phyloP scores from a whole-genome alignment of 1,140 invertebrate genomes.

The Hermetia illucens region DNA sequence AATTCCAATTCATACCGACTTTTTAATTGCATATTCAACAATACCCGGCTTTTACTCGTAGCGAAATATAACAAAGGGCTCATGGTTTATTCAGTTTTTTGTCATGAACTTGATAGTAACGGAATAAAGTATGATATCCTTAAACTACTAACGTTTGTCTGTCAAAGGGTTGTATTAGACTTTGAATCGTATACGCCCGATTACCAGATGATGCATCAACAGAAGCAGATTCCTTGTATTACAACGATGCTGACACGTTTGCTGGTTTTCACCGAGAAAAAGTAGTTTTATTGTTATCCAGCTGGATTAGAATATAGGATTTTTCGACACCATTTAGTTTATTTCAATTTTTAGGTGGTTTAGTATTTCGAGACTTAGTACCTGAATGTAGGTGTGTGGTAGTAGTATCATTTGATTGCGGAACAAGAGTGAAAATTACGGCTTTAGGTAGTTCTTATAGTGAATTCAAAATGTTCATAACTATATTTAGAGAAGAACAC shows the following conservation, averaged over 20 bases:
- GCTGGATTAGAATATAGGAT: no score
- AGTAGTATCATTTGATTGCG: no score
- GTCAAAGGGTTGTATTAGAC: constrained; percentile 72
- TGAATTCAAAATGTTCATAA: no score
- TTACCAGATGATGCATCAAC: constrained; percentile 67
- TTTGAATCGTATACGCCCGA: constrained; percentile 82
- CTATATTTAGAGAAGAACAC: no score
- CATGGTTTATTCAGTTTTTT: constrained; percentile 95
- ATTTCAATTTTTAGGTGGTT: no score
- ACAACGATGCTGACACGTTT: constrained; percentile 84
- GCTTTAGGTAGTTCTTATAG: no score
- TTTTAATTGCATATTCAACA: constrained; percentile 87
- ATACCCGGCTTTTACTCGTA: constrained; percentile 91
- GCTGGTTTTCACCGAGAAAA: constrained; percentile 46
- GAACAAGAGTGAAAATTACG: no score
- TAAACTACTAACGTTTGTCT: constrained; percentile 79
- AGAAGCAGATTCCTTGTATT: constrained; percentile 91
- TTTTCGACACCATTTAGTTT: no score
- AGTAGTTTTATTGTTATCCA: constrained; percentile 1
- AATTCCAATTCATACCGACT: constrained; percentile 88
- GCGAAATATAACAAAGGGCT: constrained; percentile 82
- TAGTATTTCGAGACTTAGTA: no score
- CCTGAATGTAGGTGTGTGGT: no score
- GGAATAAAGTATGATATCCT: constrained; percentile 66
- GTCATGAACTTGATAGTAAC: constrained; percentile 56